These are phyloP conservation scores for Hippocampus comes DNA, from an alignment of 2,113 vertebrate species.

Conservation along the genomic window DNA sequence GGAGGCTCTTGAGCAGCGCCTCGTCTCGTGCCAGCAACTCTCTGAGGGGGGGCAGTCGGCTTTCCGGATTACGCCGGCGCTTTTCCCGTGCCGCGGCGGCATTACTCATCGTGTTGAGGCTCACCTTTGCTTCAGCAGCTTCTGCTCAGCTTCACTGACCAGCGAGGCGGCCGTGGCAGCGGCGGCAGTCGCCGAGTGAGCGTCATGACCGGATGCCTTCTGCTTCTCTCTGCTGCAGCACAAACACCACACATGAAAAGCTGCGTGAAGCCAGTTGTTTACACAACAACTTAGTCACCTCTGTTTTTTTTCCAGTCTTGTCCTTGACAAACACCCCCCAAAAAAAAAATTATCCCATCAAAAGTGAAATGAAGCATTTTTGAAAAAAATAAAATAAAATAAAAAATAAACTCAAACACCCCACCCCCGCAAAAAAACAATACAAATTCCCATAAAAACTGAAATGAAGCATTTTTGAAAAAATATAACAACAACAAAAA, in stretches of 20 bases:
- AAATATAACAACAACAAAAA: too few species aligned
- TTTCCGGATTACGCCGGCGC: neutral
- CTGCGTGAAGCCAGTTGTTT: too few species aligned
- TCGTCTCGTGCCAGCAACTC: constrained; percentile 88
- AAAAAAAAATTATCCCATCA: too few species aligned
- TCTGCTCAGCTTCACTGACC: constrained; percentile 80
- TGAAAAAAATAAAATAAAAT: too few species aligned
- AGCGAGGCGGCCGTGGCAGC: constrained; percentile 60
- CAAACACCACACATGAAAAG: neutral
- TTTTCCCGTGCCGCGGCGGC: neutral
- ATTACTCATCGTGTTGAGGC: neutral
- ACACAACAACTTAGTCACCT: too few species aligned
- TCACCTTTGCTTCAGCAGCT: constrained; percentile 84
- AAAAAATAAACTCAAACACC: too few species aligned
- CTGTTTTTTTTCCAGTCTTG: too few species aligned
- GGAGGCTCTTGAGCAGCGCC: constrained; percentile 82
- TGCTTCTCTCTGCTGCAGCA: constrained; percentile 85
- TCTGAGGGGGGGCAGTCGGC: constrained; percentile 45
- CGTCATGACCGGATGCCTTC: constrained; percentile 73
- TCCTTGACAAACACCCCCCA: too few species aligned
- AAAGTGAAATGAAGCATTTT: too few species aligned
- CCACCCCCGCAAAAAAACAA: too few species aligned
- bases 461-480: too few species aligned
- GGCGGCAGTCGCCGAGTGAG: constrained; percentile 50
- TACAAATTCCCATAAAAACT: too few species aligned